Evolutionary conservation across 2,888 invertebrate genomes (phyloP), one percentile per base, ranked within the genome.

Genomic region (Acanthosepion esculentum): DNA sequence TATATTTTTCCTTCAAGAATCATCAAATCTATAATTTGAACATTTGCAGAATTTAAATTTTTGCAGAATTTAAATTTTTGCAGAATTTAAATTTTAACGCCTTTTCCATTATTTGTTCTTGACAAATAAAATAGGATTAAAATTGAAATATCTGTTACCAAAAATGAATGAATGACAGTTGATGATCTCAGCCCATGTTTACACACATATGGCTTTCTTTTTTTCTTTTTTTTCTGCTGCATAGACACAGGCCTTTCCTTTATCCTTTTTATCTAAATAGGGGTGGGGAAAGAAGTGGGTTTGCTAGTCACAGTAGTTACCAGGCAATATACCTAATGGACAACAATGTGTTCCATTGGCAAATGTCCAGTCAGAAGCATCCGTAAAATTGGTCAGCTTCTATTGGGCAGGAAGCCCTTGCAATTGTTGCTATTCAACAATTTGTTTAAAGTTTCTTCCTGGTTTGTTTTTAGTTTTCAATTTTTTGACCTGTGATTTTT

Each of bases 101-200:
- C 23, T 20, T 59, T 23, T 59, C 59, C 23, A 59, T 59, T 23
- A 59, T 59, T 59, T 20, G 20, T 59, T 59, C 6, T 23, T 18
- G 20, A 18, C 15, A 55, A 18, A 55, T 18, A 53, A 15, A 55
- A 55, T 55, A 15, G 15, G 20, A 55, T 55, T 4, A 55, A 55
- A 4, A 15, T 4, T 18, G 55, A 55, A 55, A 55, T 15, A 55
- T 78, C 23, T 78, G n/a, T 78, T 33, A 15, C n/a, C 78, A 78
- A 78, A n/a, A 78, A 78, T 78, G 78, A 78, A 78, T 78, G 78
- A 78, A 78, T 78, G 78, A 78, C 78, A 78, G n/a, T 78, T 78
- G 78, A 78, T 78, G 33, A 78, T 33, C n/a, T n/a, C 78, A n/a
- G 15, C 33, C 78, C 78, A 78, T 78, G n/a, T 33, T 78, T 78